Evolutionary conservation across 2,888 invertebrate species (phyloP), one percentile per base, ranked within the genome.

Genomic region (Papilio elwesi): DNA sequence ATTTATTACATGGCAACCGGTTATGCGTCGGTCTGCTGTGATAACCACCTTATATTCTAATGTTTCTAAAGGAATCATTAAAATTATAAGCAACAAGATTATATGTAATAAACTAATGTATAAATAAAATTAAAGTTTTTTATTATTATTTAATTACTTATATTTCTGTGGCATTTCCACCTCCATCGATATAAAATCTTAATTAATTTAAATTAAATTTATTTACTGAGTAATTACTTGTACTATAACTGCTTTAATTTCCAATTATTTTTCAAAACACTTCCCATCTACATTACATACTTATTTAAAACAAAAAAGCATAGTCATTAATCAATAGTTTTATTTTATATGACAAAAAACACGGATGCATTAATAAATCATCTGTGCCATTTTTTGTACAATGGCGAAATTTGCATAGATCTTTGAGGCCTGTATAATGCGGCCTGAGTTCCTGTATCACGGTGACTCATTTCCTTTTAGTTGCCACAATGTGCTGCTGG

Each of bases 401-500:
- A 70, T 49, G 62, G 16, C 38, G 48, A 16, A 53, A 73, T 73
- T 73, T 66, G 68, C 64, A 65, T 65, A 52, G n/a, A 38, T 64
- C 68, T 68, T 72, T 55, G 63, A 68, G 63, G 38, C 15, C 26
- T 65, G 43, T 26, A 47, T n/a, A 57, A 57, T 65, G 49, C 57
- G 26, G 52, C 59, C 15, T 52, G 47, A 53, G 43, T 49, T 64
- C 43, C 55, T 65, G 47, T 36, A 59, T 51, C 47, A 62, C 51
- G 47, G 69, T 73, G 70, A 73, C 52, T 73, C 73, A 73, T 66
- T 73, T 59, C 53, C 62, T 70, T 73, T 73, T 73, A 63, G 26
- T 63, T 64, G 16, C 7, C n/a, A 49, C 51, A 65, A 43, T 64
- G 43, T 49, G 47, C 51, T 49, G 47, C 51, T 59, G 66, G 13